phyloP scores from a whole-genome alignment of 2,113 vertebrate genomes.

The Plotosus lineatus region DNA sequence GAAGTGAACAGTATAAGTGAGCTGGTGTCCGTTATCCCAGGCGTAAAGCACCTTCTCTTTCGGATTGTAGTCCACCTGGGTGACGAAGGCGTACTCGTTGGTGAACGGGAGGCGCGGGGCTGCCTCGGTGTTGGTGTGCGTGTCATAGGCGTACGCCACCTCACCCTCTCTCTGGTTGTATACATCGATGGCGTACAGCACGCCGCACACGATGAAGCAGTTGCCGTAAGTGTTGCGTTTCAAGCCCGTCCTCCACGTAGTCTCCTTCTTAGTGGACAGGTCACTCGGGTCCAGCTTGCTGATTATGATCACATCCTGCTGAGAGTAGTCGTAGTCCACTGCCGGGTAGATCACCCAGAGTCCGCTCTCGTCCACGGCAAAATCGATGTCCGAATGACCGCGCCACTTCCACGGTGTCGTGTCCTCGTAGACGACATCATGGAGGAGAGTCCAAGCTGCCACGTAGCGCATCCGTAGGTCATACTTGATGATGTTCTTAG shows the following conservation, averaged over 20 bases:
- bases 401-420: constrained; percentile 96
- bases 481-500: constrained; percentile 98
- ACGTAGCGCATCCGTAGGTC: constrained; percentile 90
- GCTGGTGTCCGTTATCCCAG: constrained; percentile 97
- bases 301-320: constrained; percentile 88
- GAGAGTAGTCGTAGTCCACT: constrained; percentile 80
- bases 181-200: constrained; percentile 89
- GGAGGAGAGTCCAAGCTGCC: constrained; percentile 88
- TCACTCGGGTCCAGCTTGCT: constrained; percentile 89
- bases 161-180: constrained; percentile 88
- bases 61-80: constrained; percentile 96
- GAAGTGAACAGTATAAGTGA: constrained; percentile 87
- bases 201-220: constrained; percentile 95
- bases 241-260: constrained; percentile 90
- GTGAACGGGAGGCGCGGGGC: constrained; percentile 85
- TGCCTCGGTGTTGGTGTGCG: constrained; percentile 88
- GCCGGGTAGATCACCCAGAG: constrained; percentile 97
- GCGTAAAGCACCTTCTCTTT: constrained; percentile 92
- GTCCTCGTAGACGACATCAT: constrained; percentile 89
- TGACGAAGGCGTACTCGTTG: constrained; percentile 87
- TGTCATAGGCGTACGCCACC: constrained; percentile 92
- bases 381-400: constrained; percentile 96
- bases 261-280: constrained; percentile 86
- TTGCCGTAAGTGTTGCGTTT: constrained; percentile 89
- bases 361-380: constrained; percentile 94